Evolutionary conservation across 35 echinoderm and acorn worm species (phyloP).

Genomic region (Eucidaris tribuloides): DNA sequence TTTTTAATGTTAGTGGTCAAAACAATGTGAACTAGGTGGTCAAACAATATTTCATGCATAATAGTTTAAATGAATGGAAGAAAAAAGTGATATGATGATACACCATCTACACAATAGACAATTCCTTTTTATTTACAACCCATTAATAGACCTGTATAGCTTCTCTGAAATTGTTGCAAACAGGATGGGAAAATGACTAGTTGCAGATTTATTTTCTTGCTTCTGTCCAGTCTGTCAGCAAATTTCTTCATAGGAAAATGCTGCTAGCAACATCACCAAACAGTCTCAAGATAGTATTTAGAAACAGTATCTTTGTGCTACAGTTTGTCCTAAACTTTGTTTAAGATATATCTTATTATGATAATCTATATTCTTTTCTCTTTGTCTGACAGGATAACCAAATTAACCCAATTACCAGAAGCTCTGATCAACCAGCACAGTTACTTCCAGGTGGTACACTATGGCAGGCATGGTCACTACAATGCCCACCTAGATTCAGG

Average conservation of each 20-base stretch:
- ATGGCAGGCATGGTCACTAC: constrained; percentile 78
- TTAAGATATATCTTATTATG: neutral
- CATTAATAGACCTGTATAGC: no score
- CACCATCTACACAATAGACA: no score
- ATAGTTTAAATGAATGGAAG: no score
- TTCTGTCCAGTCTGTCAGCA: neutral
- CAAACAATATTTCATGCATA: no score
- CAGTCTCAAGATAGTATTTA: neutral
- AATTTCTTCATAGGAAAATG: neutral
- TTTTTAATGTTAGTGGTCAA: neutral
- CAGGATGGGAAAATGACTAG: no score
- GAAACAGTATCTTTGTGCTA: neutral
- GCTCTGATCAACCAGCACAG: constrained; percentile 74
- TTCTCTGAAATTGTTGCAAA: no score
- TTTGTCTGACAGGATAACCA: constrained; percentile 34
- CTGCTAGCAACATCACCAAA: neutral
- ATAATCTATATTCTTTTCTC: neutral
- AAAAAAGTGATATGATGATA: no score
- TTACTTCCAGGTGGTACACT: constrained; percentile 89
- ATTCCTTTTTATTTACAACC: no score
- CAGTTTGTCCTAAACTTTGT: neutral
- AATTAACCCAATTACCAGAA: constrained; percentile 51
- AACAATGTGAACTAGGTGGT: no score
- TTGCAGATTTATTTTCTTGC: no score
- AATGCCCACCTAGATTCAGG: constrained; percentile 94